Evolutionary conservation across 2,888 invertebrate species (phyloP), one percentile per base, ranked within the genome.

Genomic region (Pandemis cinnamomeana): DNA sequence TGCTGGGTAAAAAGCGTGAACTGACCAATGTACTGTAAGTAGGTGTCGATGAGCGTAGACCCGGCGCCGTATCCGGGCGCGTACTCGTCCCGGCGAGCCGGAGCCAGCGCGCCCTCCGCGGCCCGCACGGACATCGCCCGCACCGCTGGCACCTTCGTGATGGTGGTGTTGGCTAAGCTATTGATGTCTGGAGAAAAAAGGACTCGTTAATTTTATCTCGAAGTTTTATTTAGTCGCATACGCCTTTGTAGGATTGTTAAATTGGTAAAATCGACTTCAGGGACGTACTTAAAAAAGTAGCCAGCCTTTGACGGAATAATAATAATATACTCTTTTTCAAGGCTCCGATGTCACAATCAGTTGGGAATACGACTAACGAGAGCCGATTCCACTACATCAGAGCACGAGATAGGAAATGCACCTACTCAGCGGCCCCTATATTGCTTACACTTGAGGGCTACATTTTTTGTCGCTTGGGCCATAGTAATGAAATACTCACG

Each of bases 21-120:
- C 72, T 63, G 63, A 2, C 97, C 97, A 83, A 98, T 97, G 83
- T 97, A 96, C 88, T 98, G 98, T 76, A 98, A 95, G 87, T 98
- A 98, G 13, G 98, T 98, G 88, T 98, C 98, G 76, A 98, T 91
- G 72, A 98, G 95, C 3, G 97, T 97, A 5, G 97, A 97, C 62
- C 97, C 96, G 69, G 97, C 95, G 42, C 96, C 95, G 76, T 96
- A 95, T 6, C 96, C 95, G 11, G 96, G 96, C 53, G 96, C 96
- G 85, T 96, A 96, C 63, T 95, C 95, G 76, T 97, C 96, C 77
- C 83, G 96, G 96, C 81, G 96, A 88, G 85, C 97, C 55, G 96
- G 96, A 0, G 96, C 95, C 63, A 96, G 93, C n/a, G 96, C 96
- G 5, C 68, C 94, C 82, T 96, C 96, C 80, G 96, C 89, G 62